Conservation (phyloP, 30 jellyfish, hydroid and myxozoan species). For the Aurelia sp. region DNA sequence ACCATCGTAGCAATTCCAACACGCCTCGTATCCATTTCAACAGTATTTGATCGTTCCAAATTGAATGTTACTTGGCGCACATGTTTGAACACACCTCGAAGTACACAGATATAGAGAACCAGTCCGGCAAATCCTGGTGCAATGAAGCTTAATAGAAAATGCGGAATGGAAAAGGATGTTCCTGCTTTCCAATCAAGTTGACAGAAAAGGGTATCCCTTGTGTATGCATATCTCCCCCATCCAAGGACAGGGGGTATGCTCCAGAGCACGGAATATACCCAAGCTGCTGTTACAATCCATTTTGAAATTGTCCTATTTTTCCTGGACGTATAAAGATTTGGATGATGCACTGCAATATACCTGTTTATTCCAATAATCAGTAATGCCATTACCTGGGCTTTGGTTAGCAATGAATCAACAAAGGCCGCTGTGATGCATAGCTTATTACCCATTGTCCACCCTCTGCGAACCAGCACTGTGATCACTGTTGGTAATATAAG, state of each 20-base stretch:
- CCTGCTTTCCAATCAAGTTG: conserved; percentile 27
- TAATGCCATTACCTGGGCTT: conserved; percentile 63
- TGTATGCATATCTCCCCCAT: conserved; percentile 29
- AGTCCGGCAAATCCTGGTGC: conserved; percentile 42
- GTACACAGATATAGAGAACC: conserved; percentile 24
- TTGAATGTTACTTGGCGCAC: conserved; percentile 21
- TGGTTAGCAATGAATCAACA: conserved; percentile 31
- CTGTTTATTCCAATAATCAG: conserved; percentile 49
- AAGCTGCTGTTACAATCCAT: conserved; percentile 9
- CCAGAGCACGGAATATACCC: conserved; percentile 44
- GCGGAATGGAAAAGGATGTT: conserved; percentile 5
- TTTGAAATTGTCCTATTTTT: conserved; percentile 12
- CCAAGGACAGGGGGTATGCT: conserved; percentile 54
- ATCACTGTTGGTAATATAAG: conserved; percentile 36
- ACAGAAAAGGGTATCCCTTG: conserved; percentile 17
- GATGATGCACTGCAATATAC: conserved; percentile 47
- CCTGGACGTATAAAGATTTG: conserved; percentile 23
- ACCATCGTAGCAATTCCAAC: background rate
- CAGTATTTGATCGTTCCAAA: background rate
- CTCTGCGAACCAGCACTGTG: background rate
- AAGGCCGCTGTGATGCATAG: conserved; percentile 41
- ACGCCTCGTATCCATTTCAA: background rate
- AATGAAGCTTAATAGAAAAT: conserved; percentile 9
- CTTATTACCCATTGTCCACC: conserved; percentile 13
- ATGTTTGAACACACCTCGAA: conserved; percentile 36